Conservation (phyloP, 2,888 invertebrate species). For the Lycocerus yunnanus region DNA sequence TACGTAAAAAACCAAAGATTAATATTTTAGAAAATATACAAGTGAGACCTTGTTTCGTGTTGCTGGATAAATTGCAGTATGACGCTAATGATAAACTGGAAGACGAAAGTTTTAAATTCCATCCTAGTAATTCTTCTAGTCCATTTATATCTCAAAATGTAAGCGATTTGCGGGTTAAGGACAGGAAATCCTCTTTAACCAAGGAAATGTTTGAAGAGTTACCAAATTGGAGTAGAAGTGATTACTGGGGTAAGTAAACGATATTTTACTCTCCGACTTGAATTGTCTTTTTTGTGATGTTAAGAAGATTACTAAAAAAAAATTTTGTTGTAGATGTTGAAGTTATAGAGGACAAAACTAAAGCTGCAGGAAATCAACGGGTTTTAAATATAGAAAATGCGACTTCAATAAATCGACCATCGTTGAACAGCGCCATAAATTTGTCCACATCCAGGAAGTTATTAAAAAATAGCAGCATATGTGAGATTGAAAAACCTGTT, state of each 20-base stretch:
- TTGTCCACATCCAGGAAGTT: neutral
- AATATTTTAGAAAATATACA: neutral
- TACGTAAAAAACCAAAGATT: neutral
- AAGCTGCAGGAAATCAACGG: too few species aligned
- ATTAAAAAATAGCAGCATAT: neutral
- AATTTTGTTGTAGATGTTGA: neutral
- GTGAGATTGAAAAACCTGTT: neutral
- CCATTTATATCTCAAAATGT: neutral
- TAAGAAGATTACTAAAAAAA: neutral
- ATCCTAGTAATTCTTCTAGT: neutral
- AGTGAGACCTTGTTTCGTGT: neutral
- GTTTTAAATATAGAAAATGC: neutral
- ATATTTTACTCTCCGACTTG: too few species aligned
- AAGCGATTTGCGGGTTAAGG: neutral
- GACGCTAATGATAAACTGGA: neutral
- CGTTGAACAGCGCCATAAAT: neutral
- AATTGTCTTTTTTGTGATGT: too few species aligned
- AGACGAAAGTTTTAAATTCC: neutral
- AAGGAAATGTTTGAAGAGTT: neutral
- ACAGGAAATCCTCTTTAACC: neutral
- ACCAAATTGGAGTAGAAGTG: neutral
- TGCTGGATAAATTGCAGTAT: neutral
- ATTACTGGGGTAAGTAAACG: neutral
- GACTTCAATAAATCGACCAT: neutral
- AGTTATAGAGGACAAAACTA: neutral